Base-by-base conservation (phyloP, 2,113 vertebrate genomes). In the Lagopus muta region DNA sequence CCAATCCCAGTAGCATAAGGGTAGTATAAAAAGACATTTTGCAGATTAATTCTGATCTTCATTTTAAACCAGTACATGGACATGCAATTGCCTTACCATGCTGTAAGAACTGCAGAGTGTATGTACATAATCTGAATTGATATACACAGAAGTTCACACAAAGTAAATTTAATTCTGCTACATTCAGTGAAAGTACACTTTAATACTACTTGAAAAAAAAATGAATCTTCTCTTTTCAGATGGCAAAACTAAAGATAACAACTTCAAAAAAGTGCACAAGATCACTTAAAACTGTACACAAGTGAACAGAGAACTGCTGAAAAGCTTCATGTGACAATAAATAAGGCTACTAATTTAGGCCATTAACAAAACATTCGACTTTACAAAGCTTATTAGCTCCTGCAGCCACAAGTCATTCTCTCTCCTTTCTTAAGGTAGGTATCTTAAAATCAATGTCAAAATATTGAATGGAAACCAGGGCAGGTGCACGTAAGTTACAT, bases 1-100 rank as follows among this genome's bases (percentile, higher is more conserved):
- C 30, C 54, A 54, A 71, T 28, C 16, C n/a, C 60, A 28, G 40
- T 7, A 47, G 30, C 61, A 66, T 14, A 73, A 27, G 2, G 32
- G 4, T 32, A 66, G 13, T 34, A 38, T 18, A 47, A 66, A 55
- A 25, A 38, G 6, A 45, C 2, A 27, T 32, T 62, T 57, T 74
- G 19, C 42, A 62, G 54, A 52, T 48, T 13, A 43, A 61, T 61
- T 72, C 66, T 76, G 25, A 57, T 18, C 42, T 66, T 74, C 4
- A 18, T 43, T 73, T 89, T 40, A 58, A 54, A 54, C 5, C 66
- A 52, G 16, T 20, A 67, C 30, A 27, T 2, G 7, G 0, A 0
- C 3, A 14, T 42, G 55, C 69, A 61, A 36, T 17, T 67, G 69
- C 48, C 16, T 50, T 42, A 57, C 62, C 3, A 8, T 0, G 6